Evolutionary conservation across 1,140 invertebrate genomes (phyloP), one percentile per base, ranked within the genome.

Genomic region (Cyrtorhinus lividipennis): DNA sequence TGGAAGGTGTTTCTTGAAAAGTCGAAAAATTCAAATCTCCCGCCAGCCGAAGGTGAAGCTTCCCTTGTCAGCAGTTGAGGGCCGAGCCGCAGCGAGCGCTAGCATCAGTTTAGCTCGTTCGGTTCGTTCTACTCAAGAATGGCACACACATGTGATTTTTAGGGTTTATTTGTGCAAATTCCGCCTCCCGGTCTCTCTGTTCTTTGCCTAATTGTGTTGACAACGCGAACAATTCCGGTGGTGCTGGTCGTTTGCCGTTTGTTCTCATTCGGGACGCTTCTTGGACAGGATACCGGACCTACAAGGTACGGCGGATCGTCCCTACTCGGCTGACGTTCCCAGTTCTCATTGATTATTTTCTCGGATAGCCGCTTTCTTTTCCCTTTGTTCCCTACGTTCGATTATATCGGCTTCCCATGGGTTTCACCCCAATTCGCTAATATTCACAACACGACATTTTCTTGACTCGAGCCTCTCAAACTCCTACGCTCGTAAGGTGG

Each of bases 271-370:
- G n/a, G n/a, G n/a, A n/a, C n/a, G n/a, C n/a, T n/a, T n/a, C n/a
- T n/a, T n/a, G n/a, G n/a, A n/a, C 30, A 38, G 30, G 30, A 38
- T 38, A 15, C 30, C 30, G 30, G 30, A 38, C 12, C 8, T 20
- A 5, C 18, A 20, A 53, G 48, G 48, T 53, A 53, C 48, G 48
- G 20, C 18, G 10, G 20, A 53, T 22, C 48, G 10, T 5, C 5
- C 30, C 18, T 53, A n/a, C n/a, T n/a, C n/a, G n/a, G n/a, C 5
- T 53, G 48, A 53, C 48, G 20, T 53, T 53, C 48, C 48, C 48
- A 5, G 48, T 53, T 53, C 20, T 20, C 48, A 53, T 53, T 53
- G 48, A 53, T 53, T 53, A 53, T 53, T 53, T 53, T 20, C 5
- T 22, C 18, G 38, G 8, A n/a, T n/a, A n/a, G n/a, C n/a, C n/a